Evolutionary conservation across 2,797 vertebrate genomes (phyloP), one percentile per base, ranked within the genome.

Genomic region (Novumbra hubbsi): DNA sequence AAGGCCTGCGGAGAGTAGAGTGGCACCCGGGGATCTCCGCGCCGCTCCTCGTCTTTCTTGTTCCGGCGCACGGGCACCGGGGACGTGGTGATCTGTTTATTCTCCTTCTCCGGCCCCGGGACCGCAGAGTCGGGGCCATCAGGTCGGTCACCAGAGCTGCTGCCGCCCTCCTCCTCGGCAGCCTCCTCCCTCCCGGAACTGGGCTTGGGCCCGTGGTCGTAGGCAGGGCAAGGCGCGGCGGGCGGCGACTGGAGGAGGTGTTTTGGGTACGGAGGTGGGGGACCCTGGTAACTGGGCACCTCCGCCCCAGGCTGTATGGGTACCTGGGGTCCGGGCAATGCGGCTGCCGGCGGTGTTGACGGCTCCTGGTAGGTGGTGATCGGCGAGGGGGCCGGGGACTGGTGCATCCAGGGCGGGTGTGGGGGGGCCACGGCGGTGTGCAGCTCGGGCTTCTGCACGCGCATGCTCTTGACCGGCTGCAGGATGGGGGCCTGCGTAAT

Each of bases 1-100:
- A 99, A 99, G 28, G 98, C 98, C 86, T 99, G 97, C 0, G 98
- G 96, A 5, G 98, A 99, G 52, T 99, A 99, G 73, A 96, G 93
- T 0, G 96, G 95, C 57, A 99, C 90, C n/a, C 96, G 93, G 0
- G 84, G 95, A 80, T 99, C 97, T 38, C 96, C 97, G 49, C 96
- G 92, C 5, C 94, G 93, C 76, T 98, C 97, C 85, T 98, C 96
- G 38, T 98, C 97, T 63, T 94, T 95, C 86, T 97, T 98, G 87
- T 94, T 96, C 71, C 95, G 96, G 38, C 98, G 93, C 70, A 99
- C 95, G 0, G 97, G 97, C 75, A 99, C 97, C 0, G 98, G 98
- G 0, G 98, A 99, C 0, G 98, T 99, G 0, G 96, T 98, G 86
- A 99, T 99, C 84, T 96, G 98, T 76, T 98, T 99, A 80, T 95